Evolutionary conservation across 1,140 invertebrate species (phyloP).

Genomic region (Drosophila takahashii): DNA sequence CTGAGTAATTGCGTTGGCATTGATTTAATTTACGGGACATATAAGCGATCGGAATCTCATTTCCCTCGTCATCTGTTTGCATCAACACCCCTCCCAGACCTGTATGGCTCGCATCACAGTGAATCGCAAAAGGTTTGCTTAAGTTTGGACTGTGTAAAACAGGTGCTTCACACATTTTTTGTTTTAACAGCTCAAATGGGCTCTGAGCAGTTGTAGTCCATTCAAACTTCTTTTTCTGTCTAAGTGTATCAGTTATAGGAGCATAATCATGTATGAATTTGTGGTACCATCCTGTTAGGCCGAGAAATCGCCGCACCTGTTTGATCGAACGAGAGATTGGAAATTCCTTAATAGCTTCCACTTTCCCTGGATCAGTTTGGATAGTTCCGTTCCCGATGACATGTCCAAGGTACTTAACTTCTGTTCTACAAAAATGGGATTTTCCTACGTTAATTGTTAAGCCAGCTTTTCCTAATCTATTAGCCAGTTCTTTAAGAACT

Average conservation of each 20-base stretch:
- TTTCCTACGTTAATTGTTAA: too few species aligned
- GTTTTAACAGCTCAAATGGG: slow-evolving; percentile 3
- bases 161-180: background rate
- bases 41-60: slow-evolving; percentile 2
- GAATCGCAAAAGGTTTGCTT: slow-evolving; percentile 1
- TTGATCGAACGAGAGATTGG: slow-evolving; percentile 32
- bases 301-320: slow-evolving; percentile 13
- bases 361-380: slow-evolving; percentile 49
- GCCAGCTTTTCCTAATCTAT: too few species aligned
- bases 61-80: background rate
- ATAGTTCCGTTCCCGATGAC: slow-evolving; percentile 36
- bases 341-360: slow-evolving; percentile 46
- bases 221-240: too few species aligned
- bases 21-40: slow-evolving; percentile 6
- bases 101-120: slow-evolving; percentile 14
- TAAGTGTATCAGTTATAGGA: slow-evolving; percentile 28
- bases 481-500: slow-evolving; percentile 11
- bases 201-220: too few species aligned
- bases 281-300: slow-evolving; percentile 37
- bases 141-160: slow-evolving; percentile 10
- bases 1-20: slow-evolving; percentile 3
- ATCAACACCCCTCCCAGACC: slow-evolving; percentile 1
- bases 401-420: slow-evolving; percentile 47
- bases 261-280: slow-evolving; percentile 31
- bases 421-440: slow-evolving; percentile 7